A percentile compares a stretch with the other conserved stretches of the same genome.
These are phyloP conservation scores for Brenthis ino DNA, from an alignment of 2,888 invertebrate species.

Conservation along the genomic window DNA sequence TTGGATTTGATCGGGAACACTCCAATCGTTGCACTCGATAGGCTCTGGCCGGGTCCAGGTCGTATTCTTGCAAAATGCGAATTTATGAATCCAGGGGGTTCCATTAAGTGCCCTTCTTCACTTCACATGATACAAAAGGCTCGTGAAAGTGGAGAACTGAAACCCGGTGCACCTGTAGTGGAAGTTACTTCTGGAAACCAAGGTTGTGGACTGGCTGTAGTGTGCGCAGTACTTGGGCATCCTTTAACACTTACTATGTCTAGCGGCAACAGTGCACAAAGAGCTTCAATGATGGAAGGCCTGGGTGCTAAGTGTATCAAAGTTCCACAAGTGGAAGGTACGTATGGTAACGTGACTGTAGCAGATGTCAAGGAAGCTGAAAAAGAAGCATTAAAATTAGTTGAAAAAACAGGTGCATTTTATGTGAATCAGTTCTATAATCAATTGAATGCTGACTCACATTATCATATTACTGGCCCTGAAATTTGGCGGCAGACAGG, in stretches of 20 bases:
- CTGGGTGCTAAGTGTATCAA: slow-evolving; percentile 69
- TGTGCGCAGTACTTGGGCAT: slow-evolving; percentile 70
- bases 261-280: slow-evolving; percentile 69
- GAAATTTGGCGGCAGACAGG: slow-evolving; percentile 77
- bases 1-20: slow-evolving; percentile 74
- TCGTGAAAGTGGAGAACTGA: slow-evolving; percentile 55
- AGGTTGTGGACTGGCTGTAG: slow-evolving; percentile 73
- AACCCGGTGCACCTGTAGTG: slow-evolving; percentile 63
- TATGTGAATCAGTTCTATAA: slow-evolving; percentile 73
- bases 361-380: slow-evolving; percentile 69
- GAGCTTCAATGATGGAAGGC: slow-evolving; percentile 76
- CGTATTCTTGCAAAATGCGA: slow-evolving; percentile 75
- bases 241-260: slow-evolving; percentile 74
- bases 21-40: slow-evolving; percentile 72
- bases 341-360: slow-evolving; percentile 71
- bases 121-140: slow-evolving; percentile 68
- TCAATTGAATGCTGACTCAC: slow-evolving; percentile 58
- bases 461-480: slow-evolving; percentile 72
- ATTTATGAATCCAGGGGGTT: slow-evolving; percentile 76
- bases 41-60: slow-evolving; percentile 68
- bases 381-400: slow-evolving; percentile 58
- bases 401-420: slow-evolving; percentile 62
- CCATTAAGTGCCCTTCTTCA: slow-evolving; percentile 72
- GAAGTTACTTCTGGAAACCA: slow-evolving; percentile 77
- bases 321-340: slow-evolving; percentile 73